A percentile compares a stretch with the other conserved stretches of the same genome.
These are phyloP conservation scores for Sebastes matsubarae DNA, from an alignment of 2,797 vertebrate genomes.

Conservation along the genomic window DNA sequence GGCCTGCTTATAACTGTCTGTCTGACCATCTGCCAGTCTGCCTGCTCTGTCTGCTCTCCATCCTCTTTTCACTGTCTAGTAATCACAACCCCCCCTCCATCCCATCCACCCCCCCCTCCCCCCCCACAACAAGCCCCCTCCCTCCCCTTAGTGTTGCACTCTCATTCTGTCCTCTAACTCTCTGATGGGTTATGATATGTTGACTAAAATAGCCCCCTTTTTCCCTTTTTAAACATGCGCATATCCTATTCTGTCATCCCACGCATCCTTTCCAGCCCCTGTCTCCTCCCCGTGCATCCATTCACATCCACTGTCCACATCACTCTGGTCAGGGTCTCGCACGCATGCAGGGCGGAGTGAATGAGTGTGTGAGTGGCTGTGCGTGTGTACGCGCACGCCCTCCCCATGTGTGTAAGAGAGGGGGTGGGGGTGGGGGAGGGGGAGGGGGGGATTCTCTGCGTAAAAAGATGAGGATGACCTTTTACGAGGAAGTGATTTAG, in stretches of 20 bases:
- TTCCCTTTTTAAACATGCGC: conserved; percentile 39
- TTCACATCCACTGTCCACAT: conserved; percentile 32
- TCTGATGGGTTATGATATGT: conserved; percentile 33
- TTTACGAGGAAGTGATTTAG: conserved; percentile 73
- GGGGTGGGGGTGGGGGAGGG: neutral
- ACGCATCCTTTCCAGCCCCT: conserved; percentile 27
- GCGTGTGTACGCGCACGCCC: neutral
- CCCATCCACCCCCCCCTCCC: neutral
- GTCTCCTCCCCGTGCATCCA: conserved; percentile 22
- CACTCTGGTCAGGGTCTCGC: conserved; percentile 22
- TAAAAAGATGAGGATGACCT: conserved; percentile 73
- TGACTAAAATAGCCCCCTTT: conserved; percentile 43
- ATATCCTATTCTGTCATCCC: conserved; percentile 46
- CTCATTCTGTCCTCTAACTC: conserved; percentile 21
- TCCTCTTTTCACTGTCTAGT: conserved; percentile 23
- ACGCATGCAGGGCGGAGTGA: neutral
- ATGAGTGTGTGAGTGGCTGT: neutral
- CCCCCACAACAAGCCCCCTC: neutral
- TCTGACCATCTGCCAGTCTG: conserved; percentile 52
- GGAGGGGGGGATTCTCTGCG: conserved; percentile 19
- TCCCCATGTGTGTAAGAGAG: neutral
- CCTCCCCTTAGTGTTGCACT: neutral
- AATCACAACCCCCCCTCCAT: conserved; percentile 13
- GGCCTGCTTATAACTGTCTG: conserved; percentile 37
- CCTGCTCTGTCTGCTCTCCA: conserved; percentile 16